Conservation (phyloP, 2,888 invertebrate genomes). For the Elegia similella region DNA sequence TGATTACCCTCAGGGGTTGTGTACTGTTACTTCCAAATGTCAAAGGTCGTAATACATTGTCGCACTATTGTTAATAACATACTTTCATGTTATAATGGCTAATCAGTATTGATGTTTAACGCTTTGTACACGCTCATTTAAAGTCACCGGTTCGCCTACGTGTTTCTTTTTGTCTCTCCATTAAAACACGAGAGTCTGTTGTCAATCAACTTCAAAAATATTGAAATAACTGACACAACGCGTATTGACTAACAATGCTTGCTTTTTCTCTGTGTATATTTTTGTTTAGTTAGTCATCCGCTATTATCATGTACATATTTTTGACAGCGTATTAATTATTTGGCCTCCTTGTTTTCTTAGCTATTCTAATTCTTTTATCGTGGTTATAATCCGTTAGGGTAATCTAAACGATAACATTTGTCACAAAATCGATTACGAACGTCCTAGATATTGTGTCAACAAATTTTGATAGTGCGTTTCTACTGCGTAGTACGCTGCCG, state of each 20-base stretch:
- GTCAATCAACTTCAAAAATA: slow-evolving; percentile 47
- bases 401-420: slow-evolving; percentile 10
- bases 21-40: slow-evolving; percentile 3
- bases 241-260: slow-evolving; percentile 47
- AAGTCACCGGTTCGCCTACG: slow-evolving; percentile 46
- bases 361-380: slow-evolving; percentile 5
- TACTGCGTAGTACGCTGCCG: slow-evolving; percentile 13
- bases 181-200: slow-evolving; percentile 52
- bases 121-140: slow-evolving; percentile 12
- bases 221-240: slow-evolving; percentile 35
- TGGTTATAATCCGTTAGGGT: slow-evolving; percentile 10
- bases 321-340: slow-evolving; percentile 41
- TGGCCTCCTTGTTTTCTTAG: slow-evolving; percentile 10
- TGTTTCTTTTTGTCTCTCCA: slow-evolving; percentile 39
- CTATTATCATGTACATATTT: slow-evolving; percentile 35
- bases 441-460: slow-evolving; percentile 18
- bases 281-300: slow-evolving; percentile 32
- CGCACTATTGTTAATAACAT: neutral
- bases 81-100: slow-evolving; percentile 14
- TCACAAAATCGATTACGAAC: slow-evolving; percentile 14
- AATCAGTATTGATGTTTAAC: slow-evolving; percentile 13
- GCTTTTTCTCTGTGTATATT: slow-evolving; percentile 31
- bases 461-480: slow-evolving; percentile 7
- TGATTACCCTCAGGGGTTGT: neutral
- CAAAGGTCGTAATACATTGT: slow-evolving; percentile 13